Base-by-base conservation (phyloP, 1,140 invertebrate species). In the Cyphomyrmex costatus region DNA sequence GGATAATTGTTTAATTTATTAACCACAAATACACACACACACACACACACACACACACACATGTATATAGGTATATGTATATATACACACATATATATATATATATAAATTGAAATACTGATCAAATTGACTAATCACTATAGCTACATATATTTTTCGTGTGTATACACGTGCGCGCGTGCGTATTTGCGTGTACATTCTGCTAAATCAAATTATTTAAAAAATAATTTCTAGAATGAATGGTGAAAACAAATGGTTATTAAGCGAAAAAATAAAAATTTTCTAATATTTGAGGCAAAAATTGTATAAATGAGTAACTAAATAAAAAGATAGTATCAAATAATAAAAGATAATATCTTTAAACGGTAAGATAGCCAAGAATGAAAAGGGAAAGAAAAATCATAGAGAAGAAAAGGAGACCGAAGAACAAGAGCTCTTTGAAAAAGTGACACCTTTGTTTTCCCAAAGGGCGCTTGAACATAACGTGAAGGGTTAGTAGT, bases 381-480 rank as follows among this genome's bases (percentile, higher is more conserved):
- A 85, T 58, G 77, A 86, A 71, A 65, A 83, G 71, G 61, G 51
- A 70, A 61, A 77, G 21, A 42, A 60, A 77, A 49, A 65, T 77
- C 27, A 24, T 60, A 76, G 84, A 88, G 77, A 60, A 65, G 21
- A 53, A 79, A 68, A 89, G 61, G 53, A 82, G 71, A 58, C 21
- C 58, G 83, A 82, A 76, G 74, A 76, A 82, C 53, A 73, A 91
- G 90, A 89, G 89, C 87, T 89, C 90, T 91, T 91, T 89, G 86
- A 89, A 91, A 86, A 92, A 93, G 90, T 88, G 91, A 92, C 91
- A 92, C 89, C 91, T 93, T 93, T 93, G 92, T 93, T 92, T 93
- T 92, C 90, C 90, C 88, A 90, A 90, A 92, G 91, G 92, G 90
- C 65, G 89, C 89, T 91, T 88, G 60, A 89, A 87, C 85, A 83